Base-by-base conservation (phyloP, 1,140 invertebrate genomes). In the Cephus cinctus region DNA sequence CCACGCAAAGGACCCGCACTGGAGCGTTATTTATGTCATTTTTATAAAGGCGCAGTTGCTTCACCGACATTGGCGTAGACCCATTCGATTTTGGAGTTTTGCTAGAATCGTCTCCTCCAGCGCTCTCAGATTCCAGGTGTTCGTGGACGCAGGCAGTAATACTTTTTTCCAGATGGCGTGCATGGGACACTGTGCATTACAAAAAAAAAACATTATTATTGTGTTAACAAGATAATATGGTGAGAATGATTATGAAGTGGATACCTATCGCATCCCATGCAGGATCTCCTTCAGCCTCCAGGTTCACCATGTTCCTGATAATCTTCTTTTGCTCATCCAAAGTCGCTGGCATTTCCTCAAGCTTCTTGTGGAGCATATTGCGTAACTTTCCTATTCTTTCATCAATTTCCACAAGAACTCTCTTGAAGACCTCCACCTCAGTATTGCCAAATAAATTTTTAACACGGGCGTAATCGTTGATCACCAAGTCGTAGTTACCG, bases 401-500 rank as follows among this genome's bases (percentile, higher is more conserved):
- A 64, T 98, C 96, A 9, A 98, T 92, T 79, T 98, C 94, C 42
- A 81, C 80, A 36, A 96, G 81, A 16, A 97, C 92, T 78, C 86
- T 86, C 63, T 87, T 87, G 57, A 94, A 94, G 8, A 93, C 81
- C 78, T 88, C 68, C 3, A 98, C 86, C 71, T 98, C 93, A 20
- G 92, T 96, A 71, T 96, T 93, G 52, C 92, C 89, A 80, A 98
- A 99, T 8, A 98, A 79, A 68, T 96, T 94, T 66, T 95, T 96
- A 3, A 95, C 96, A 63, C 96, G 81, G 0, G 92, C 88, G 69
- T 98, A 99, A 74, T 99, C 97, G 70, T 97, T 99, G 42, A 99
- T 96, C 15, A 98, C 92, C 16, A 96, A 83, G 73, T 98, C 94
- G 71, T 96, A 98, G 66, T 99, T 96, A 36, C 92, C 94, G 64